Evolutionary conservation across 2,888 invertebrate genomes (phyloP).

Genomic region (Dryococelus australis): DNA sequence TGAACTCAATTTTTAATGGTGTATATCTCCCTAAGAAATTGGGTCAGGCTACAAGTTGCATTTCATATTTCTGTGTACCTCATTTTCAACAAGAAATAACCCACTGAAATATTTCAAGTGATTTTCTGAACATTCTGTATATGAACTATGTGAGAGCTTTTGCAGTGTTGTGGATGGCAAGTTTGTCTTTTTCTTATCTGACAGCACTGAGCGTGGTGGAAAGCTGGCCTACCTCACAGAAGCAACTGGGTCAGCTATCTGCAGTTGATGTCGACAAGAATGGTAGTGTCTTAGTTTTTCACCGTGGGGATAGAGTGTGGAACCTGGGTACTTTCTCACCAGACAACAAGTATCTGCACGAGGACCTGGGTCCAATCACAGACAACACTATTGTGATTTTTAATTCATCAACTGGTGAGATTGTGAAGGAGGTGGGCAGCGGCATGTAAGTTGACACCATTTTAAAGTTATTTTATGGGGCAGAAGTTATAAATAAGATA

Average conservation of each 20-base stretch:
- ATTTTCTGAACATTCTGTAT: too few species aligned
- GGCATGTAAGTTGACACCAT: conserved; percentile 62
- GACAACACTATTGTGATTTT: conserved; percentile 71
- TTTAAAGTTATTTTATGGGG: conserved; percentile 50
- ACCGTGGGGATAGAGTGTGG: conserved; percentile 77
- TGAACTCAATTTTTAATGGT: too few species aligned
- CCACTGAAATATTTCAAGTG: too few species aligned
- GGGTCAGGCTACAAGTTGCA: too few species aligned
- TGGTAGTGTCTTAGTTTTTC: conserved; percentile 83
- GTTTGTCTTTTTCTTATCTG: conserved; percentile 33
- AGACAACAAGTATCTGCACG: conserved; percentile 65
- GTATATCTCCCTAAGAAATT: too few species aligned
- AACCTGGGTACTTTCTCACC: conserved; percentile 65
- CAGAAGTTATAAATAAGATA: background rate
- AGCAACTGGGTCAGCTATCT: conserved; percentile 77
- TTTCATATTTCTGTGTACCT: too few species aligned
- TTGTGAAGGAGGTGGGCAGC: conserved; percentile 73
- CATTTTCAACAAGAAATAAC: too few species aligned
- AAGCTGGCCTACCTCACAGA: conserved; percentile 64
- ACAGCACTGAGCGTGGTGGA: conserved; percentile 64
- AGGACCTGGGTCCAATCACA: conserved; percentile 66
- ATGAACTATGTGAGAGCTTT: too few species aligned
- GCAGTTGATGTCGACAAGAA: conserved; percentile 78
- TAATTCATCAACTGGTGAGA: conserved; percentile 66
- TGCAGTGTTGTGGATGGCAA: too few species aligned